Conservation (phyloP, 2,113 vertebrate genomes). For the Mormyrus lacerda region DNA sequence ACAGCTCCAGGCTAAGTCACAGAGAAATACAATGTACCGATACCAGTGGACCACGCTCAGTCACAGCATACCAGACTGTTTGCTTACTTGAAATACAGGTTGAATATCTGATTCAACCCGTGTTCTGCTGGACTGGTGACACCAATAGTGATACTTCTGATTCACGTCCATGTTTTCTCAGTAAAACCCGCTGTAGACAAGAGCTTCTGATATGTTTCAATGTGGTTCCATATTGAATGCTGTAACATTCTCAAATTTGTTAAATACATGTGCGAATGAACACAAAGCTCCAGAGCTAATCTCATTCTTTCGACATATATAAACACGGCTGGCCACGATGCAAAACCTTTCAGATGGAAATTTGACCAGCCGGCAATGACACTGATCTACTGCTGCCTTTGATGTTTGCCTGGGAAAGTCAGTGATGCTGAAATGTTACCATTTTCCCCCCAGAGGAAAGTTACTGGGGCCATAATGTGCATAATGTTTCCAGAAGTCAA, state of each 20-base stretch:
- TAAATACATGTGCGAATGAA: not conserved
- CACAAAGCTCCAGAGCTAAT: not conserved
- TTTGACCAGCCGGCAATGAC: not conserved
- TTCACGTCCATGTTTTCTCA: not conserved
- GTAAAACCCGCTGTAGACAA: not conserved
- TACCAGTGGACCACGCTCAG: not conserved
- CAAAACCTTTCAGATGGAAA: not conserved
- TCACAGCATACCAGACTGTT: not conserved
- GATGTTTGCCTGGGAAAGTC: not conserved
- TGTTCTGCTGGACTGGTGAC: not conserved
- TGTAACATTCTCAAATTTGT: not conserved
- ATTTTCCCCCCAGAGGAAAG: not conserved
- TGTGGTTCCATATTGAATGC: not conserved
- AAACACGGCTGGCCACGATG: not conserved
- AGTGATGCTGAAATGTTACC: not conserved
- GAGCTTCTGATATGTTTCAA: not conserved
- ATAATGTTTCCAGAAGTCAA: not conserved
- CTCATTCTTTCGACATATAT: not conserved
- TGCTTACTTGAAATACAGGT: not conserved
- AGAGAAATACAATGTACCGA: not conserved
- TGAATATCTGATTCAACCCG: not conserved
- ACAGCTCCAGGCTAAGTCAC: not conserved
- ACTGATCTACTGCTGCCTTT: not conserved
- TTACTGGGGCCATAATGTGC: not conserved
- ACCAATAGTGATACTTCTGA: not conserved